Percentiles rank a stretch among this genome's conserved stretches.
phyloP scores from a whole-genome alignment of 2,888 invertebrate species.

The Phorcus lineatus region DNA sequence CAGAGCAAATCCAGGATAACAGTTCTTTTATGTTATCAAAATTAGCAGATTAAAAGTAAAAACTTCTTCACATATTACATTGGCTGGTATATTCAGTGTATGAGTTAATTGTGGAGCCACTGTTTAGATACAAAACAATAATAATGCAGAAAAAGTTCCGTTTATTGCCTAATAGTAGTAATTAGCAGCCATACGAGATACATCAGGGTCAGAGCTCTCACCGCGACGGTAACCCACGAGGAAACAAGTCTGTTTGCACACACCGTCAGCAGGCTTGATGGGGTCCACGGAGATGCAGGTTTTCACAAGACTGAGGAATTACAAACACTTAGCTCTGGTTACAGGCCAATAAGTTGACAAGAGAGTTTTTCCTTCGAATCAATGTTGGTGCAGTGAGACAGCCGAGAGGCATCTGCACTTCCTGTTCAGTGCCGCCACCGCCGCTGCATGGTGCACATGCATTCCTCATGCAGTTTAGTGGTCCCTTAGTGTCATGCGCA shows the following conservation, averaged over 20 bases:
- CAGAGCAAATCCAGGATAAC: too few species aligned
- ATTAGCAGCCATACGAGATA: background rate
- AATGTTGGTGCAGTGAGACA: background rate
- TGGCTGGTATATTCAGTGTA: too few species aligned
- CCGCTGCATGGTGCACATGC: too few species aligned
- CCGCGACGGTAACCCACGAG: background rate
- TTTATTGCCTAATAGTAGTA: background rate
- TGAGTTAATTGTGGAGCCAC: too few species aligned
- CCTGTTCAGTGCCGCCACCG: background rate
- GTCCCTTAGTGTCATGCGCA: too few species aligned
- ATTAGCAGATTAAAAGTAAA: too few species aligned
- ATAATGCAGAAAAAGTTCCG: background rate
- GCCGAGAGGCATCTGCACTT: background rate
- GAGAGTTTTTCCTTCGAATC: background rate
- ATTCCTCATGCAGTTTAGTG: too few species aligned
- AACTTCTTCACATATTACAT: too few species aligned
- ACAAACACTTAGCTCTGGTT: background rate
- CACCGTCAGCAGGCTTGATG: background rate
- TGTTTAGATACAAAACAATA: too few species aligned
- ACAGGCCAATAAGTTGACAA: conserved; percentile 3
- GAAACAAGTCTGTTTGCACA: background rate
- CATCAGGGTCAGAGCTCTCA: background rate
- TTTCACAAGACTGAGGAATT: background rate
- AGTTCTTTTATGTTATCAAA: too few species aligned
- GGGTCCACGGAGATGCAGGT: background rate